Evolutionary conservation across 35 echinoderm and acorn worm genomes (phyloP), one percentile per base, ranked within the genome.

Genomic region (Diadema setosum): DNA sequence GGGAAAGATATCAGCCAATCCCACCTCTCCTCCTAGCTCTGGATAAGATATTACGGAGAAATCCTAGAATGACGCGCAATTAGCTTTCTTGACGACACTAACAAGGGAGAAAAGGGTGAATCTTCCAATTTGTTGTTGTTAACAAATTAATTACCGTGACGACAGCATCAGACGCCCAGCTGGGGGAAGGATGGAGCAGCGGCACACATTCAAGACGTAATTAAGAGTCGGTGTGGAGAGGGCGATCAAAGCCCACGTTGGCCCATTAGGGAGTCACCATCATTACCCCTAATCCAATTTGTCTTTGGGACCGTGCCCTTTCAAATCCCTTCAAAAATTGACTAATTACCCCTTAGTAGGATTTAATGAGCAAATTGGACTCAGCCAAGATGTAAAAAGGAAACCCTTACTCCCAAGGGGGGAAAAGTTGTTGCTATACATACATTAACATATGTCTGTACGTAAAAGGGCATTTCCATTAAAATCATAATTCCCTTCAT

Each of bases 101-200:
- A 78, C 33, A 78, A 78, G 73, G 40, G 30, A 78, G 44, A 78
- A 78, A 78, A 78, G 40, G 40, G 73, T 36, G 37, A 78, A 42
- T 78, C 40, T 78, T 78, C 73, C 73, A 78, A 78, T 78, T 78
- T 33, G n/a, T n/a, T 34, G 37, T 42, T 78, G 73, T 78, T 78
- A 78, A 78, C 73, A 36, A 42, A 78, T 78, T 78, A 78, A 78
- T 78, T 78, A 78, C 37, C 35, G 16, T 78, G 73, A 78, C 44
- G 73, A 78, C 35, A 44, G 73, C 44, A 4, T 78, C 73, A 78
- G 73, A 78, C 73, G 44, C 35, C 35, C 35, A 36, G 34, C 25
- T 44, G 44, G 73, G 73, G n/a, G n/a, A n/a, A n/a, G n/a, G 39
- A 41, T 42, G 73, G 30, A 7, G 73, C 27, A 78, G 39, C 37